Conservation (phyloP, 2,888 invertebrate genomes). For the Yponomeuta plumbellus region DNA sequence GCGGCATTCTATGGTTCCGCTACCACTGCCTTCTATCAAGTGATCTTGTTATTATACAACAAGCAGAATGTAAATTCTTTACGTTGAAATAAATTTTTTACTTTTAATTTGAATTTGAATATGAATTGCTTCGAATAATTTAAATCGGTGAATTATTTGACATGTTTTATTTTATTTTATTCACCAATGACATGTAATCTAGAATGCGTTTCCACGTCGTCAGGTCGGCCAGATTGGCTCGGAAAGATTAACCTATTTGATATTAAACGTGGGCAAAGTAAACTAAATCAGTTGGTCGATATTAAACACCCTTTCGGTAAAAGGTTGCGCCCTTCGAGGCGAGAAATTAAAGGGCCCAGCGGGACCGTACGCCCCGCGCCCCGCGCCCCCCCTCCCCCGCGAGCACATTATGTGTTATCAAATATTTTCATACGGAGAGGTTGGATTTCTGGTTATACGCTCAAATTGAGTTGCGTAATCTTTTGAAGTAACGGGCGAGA, state of each 20-base stretch:
- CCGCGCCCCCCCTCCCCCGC: not conserved
- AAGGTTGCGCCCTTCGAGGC: constrained; percentile 43
- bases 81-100: too few species aligned
- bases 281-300: constrained; percentile 42
- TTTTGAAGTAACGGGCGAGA: not conserved
- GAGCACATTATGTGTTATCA: constrained; percentile 13
- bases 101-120: too few species aligned
- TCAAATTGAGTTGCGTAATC: constrained; percentile 9
- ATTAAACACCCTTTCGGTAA: constrained; percentile 32
- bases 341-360: constrained; percentile 45
- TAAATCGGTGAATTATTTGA: too few species aligned
- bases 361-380: not conserved
- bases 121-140: too few species aligned
- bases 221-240: not conserved
- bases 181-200: too few species aligned
- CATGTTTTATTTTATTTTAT: too few species aligned
- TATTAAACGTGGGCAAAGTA: constrained; percentile 28
- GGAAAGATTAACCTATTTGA: constrained; percentile 26
- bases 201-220: not conserved
- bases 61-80: too few species aligned
- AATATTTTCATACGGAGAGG: constrained; percentile 14
- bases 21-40: too few species aligned
- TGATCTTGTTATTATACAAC: too few species aligned
- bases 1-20: too few species aligned
- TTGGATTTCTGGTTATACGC: constrained; percentile 12